phyloP scores from a whole-genome alignment of 2,797 vertebrate species.

The Halcyon chelicuti region DNA sequence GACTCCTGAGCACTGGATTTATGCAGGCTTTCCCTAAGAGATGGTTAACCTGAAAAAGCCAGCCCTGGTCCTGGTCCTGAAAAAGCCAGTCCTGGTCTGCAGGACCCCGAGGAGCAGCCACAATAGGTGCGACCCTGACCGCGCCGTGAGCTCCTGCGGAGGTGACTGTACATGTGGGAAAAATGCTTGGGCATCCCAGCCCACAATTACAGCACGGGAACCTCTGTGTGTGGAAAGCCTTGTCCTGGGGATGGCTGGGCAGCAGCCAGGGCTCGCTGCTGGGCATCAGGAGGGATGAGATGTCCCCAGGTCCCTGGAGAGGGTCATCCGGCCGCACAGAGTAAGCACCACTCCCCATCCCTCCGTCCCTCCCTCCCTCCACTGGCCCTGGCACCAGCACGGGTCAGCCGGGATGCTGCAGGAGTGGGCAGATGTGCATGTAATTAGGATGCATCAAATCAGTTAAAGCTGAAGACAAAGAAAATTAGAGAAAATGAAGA shows the following conservation, averaged over 20 bases:
- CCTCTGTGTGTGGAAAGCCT: fast-evolving
- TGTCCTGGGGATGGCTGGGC: neutral
- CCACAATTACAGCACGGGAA: neutral
- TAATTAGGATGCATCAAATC: conserved; percentile 23
- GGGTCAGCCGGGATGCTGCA: neutral
- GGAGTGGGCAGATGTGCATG: neutral
- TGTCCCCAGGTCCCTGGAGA: neutral
- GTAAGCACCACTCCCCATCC: neutral
- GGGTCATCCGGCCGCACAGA: fast-evolving
- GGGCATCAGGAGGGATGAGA: fast-evolving
- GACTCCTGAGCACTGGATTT: neutral
- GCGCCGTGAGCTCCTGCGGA: fast-evolving
- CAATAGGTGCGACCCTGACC: neutral
- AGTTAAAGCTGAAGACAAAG: conserved; percentile 48
- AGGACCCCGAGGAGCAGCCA: neutral
- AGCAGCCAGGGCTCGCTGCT: fast-evolving
- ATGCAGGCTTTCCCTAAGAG: neutral
- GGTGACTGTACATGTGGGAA: fast-evolving
- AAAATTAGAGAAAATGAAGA: conserved; percentile 44
- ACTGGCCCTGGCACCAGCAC: fast-evolving
- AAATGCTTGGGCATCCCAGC: fast-evolving
- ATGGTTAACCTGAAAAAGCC: neutral
- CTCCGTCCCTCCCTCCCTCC: neutral
- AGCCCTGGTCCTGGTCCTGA: fast-evolving
- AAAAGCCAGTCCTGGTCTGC: neutral